phyloP scores from a whole-genome alignment of 2,888 invertebrate species.

The Steinernema carpocapsae region DNA sequence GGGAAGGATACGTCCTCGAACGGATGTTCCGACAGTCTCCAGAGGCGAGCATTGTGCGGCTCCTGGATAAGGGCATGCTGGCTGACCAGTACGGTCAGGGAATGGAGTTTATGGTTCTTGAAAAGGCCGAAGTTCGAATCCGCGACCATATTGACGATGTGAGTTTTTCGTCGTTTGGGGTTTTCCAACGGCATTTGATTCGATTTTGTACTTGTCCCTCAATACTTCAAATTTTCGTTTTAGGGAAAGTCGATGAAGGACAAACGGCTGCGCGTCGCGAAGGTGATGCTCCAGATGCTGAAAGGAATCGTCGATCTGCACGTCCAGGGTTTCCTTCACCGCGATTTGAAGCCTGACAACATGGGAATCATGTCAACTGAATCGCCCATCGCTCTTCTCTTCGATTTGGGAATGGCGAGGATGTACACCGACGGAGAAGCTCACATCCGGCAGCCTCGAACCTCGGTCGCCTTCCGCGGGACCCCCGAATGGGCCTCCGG shows the following conservation, averaged over 20 bases:
- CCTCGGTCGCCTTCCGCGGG: constrained; percentile 35
- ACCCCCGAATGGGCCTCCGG: constrained; percentile 50
- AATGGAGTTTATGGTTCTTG: constrained; percentile 51
- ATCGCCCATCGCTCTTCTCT: constrained; percentile 41
- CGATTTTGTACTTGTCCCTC: background rate
- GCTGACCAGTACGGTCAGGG: constrained; percentile 43
- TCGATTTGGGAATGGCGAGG: constrained; percentile 51
- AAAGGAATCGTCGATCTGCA: constrained; percentile 51
- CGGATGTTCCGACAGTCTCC: constrained; percentile 40
- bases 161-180: background rate
- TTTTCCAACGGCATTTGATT: background rate
- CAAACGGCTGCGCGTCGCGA: constrained; percentile 17
- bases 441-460: constrained; percentile 19
- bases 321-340: constrained; percentile 47
- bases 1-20: constrained; percentile 45
- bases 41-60: constrained; percentile 43
- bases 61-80: constrained; percentile 50
- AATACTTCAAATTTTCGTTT: too few relatives aligned
- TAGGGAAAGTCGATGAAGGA: constrained; percentile 26
- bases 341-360: constrained; percentile 46
- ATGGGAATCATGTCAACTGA: constrained; percentile 46
- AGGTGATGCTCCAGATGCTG: constrained; percentile 45
- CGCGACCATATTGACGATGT: constrained; percentile 13
- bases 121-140: constrained; percentile 44
- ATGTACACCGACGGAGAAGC: constrained; percentile 45